Percentiles rank a stretch among this genome's conserved stretches.
These are phyloP conservation scores for Gastrophysa polygoni DNA, from an alignment of 2,888 invertebrate species.

Conservation along the genomic window DNA sequence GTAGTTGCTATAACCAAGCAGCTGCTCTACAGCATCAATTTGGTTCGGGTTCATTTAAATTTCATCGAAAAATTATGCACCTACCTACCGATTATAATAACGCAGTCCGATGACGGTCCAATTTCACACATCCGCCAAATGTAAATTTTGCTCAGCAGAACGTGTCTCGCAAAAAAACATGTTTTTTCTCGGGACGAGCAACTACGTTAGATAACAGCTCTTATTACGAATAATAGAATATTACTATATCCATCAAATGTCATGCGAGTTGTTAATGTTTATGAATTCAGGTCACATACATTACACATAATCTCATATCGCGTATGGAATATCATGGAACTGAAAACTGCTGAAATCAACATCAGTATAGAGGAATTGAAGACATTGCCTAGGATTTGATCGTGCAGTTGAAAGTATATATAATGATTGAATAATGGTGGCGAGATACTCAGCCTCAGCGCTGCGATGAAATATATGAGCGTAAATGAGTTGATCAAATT, in stretches of 20 bases:
- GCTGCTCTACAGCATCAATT: too few relatives aligned
- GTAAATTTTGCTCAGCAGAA: conserved; percentile 34
- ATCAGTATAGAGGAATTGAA: background rate
- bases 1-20: too few relatives aligned
- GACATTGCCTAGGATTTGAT: conserved; percentile 9
- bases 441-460: background rate
- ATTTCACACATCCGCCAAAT: conserved; percentile 29
- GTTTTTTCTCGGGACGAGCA: conserved; percentile 26
- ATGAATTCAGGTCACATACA: conserved; percentile 24
- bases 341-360: background rate
- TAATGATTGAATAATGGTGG: background rate
- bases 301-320: conserved; percentile 17
- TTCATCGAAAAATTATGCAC: conserved; percentile 7
- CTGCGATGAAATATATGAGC: background rate
- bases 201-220: conserved; percentile 23
- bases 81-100: too few relatives aligned
- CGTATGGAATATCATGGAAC: conserved; percentile 8
- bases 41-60: background rate
- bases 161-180: conserved; percentile 32
- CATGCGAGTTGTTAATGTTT: conserved; percentile 23
- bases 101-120: conserved; percentile 19
- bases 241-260: conserved; percentile 28
- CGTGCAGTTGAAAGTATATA: conserved; percentile 9
- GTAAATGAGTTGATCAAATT: background rate
- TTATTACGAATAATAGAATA: conserved; percentile 30